Conservation (phyloP, 2,888 invertebrate species). For the Sialis lutaria region DNA sequence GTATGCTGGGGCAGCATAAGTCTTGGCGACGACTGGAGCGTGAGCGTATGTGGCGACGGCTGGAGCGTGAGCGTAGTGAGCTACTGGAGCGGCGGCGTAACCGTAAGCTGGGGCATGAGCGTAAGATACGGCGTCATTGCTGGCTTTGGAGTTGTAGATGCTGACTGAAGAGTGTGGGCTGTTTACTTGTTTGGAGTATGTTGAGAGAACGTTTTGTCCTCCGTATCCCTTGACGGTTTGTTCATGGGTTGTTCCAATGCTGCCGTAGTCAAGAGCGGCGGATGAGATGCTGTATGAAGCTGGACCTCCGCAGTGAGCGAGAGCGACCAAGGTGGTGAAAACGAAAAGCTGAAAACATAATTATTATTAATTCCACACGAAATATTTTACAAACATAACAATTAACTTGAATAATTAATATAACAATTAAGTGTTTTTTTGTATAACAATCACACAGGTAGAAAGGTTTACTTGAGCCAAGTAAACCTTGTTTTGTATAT, state of each 20-base stretch:
- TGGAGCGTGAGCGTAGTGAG: conserved; percentile 1
- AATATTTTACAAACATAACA: too few relatives aligned
- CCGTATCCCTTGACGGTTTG: conserved; percentile 19
- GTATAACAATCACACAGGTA: too few relatives aligned
- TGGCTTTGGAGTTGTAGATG: not conserved
- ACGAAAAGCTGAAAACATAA: not conserved
- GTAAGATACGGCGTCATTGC: conserved; percentile 6
- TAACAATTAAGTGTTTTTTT: too few relatives aligned
- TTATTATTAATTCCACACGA: not conserved
- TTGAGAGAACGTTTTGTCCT: conserved; percentile 18
- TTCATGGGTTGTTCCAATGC: conserved; percentile 15
- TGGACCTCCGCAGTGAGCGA: conserved; percentile 1
- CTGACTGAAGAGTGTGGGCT: conserved; percentile 13
- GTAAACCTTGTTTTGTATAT: too few relatives aligned
- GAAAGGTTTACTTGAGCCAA: too few relatives aligned
- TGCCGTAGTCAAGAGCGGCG: conserved; percentile 1
- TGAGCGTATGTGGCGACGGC: conserved; percentile 9
- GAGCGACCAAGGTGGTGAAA: conserved; percentile 1
- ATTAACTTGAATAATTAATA: too few relatives aligned
- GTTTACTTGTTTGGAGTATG: conserved; percentile 16
- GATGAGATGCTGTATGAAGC: conserved; percentile 2
- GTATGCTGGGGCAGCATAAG: not conserved
- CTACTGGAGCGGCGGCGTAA: conserved; percentile 7
- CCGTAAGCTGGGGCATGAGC: conserved; percentile 4
- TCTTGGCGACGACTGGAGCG: conserved; percentile 5